A percentile compares a stretch with the other conserved stretches of the same genome.
phyloP scores from a whole-genome alignment of 2,113 vertebrate species.

The Apaloderma vittatum region DNA sequence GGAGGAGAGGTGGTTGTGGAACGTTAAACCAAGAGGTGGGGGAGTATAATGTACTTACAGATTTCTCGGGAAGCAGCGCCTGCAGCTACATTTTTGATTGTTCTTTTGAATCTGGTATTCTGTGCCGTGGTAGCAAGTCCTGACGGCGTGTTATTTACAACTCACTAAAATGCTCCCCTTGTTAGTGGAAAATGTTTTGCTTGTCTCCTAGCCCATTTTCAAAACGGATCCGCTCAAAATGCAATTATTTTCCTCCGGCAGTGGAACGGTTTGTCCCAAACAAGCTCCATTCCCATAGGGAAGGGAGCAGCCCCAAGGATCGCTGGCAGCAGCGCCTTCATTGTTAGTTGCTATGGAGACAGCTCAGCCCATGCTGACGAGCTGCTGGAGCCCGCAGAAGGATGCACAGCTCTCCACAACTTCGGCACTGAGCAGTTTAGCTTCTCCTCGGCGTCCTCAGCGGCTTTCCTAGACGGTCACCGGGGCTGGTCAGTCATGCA shows the following conservation, averaged over 20 bases:
- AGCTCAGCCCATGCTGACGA: constrained; percentile 78
- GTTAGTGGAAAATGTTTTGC: constrained; percentile 27
- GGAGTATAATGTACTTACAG: constrained; percentile 55
- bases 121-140: background rate
- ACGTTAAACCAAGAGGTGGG: constrained; percentile 45
- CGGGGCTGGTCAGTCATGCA: constrained; percentile 71
- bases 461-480: background rate
- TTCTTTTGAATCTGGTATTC: constrained; percentile 4
- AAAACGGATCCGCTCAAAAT: constrained; percentile 59
- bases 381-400: constrained; percentile 74
- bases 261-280: constrained; percentile 67
- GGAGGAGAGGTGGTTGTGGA: constrained; percentile 61
- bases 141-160: constrained; percentile 17
- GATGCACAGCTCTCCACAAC: constrained; percentile 71
- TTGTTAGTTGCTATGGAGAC: constrained; percentile 88
- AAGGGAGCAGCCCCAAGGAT: constrained; percentile 60
- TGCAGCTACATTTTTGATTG: constrained; percentile 32
- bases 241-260: constrained; percentile 47
- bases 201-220: background rate
- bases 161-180: constrained; percentile 22
- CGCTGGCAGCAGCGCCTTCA: constrained; percentile 77
- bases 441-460: background rate
- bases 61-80: constrained; percentile 27
- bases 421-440: constrained; percentile 55
- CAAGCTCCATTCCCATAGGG: constrained; percentile 32